Evolutionary conservation across 2,797 vertebrate species (phyloP), one percentile per base, ranked within the genome.

Genomic region (Gallinago stenura): DNA sequence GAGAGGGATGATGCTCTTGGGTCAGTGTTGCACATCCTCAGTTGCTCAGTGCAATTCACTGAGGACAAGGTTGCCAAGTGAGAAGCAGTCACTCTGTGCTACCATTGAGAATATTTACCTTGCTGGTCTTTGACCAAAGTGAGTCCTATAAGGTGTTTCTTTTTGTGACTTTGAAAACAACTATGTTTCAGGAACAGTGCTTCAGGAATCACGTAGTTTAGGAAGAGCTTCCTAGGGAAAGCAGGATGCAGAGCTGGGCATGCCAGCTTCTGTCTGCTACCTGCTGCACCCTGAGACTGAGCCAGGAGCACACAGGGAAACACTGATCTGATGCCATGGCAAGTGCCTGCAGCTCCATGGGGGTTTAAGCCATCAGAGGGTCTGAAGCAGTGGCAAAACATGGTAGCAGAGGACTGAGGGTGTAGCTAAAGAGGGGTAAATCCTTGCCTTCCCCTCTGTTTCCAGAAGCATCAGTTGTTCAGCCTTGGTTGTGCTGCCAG

Each of bases 171-270:
- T 82, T 79, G 39, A 39, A 39, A 39, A 39, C 39, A 39, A 39
- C 39, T 39, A 39, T 39, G 39, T 39, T 39, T 39, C 39, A 39
- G 39, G 39, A 39, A 39, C 39, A 82, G 64, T 68, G 37, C 54
- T 81, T 82, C 8, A 15, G 69, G 70, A 84, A 82, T 53, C 15
- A 12, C 0, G 0, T 61, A 3, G 11, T 39, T 86, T 31, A 71
- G 89, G 64, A 60, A 84, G 81, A 65, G 37, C 41, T 57, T 93
- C 69, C 56, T n/a, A 39, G 56, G 48, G 60, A 84, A 89, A 73
- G 89, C 35, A 60, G 61, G 78, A 78, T 50, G 73, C 30, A 37
- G 39, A 66, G n/a, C 22, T 2, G 6, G 33, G 37, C 24, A 33
- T 13, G 24, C 39, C 50, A 65, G 87, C 33, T 80, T 75, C 61